These are phyloP conservation scores for Callaeas wilsoni DNA, from an alignment of 2,113 vertebrate species.

Conservation along the genomic window DNA sequence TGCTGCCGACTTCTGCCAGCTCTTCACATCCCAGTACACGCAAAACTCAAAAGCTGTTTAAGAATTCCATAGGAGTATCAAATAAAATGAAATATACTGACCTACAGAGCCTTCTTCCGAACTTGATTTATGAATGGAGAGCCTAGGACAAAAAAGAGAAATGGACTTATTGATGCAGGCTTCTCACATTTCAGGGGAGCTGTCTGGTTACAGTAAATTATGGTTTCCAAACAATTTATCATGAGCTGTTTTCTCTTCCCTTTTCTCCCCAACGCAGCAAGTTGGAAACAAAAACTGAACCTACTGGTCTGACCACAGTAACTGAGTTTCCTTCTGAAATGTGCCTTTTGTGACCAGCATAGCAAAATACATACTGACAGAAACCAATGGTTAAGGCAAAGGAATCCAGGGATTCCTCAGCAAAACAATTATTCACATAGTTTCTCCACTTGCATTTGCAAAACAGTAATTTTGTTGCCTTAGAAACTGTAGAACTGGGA, in stretches of 20 bases:
- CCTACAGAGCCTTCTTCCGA: constrained; percentile 92
- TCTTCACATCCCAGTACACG: background rate
- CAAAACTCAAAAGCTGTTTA: constrained; percentile 12
- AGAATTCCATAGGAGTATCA: constrained; percentile 4
- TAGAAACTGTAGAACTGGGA: background rate
- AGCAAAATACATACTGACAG: background rate
- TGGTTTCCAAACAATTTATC: constrained; percentile 29
- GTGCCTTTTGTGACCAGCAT: background rate
- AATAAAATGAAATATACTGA: constrained; percentile 69
- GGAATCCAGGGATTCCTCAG: background rate
- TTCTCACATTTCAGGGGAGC: constrained; percentile 23
- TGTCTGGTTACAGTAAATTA: constrained; percentile 44
- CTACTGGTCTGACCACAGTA: constrained; percentile 1
- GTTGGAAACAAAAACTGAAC: constrained; percentile 2
- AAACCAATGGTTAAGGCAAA: background rate
- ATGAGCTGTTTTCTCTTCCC: background rate
- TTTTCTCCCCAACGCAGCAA: background rate
- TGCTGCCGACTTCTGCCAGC: background rate
- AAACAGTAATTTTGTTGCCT: background rate
- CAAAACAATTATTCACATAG: background rate
- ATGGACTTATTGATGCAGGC: constrained; percentile 16
- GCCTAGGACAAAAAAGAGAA: constrained; percentile 73
- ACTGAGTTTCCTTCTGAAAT: constrained; percentile 25
- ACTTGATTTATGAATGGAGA: constrained; percentile 91
- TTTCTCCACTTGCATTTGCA: background rate